phyloP scores from a whole-genome alignment of 2,797 vertebrate species.

The Hozukius guyotensis region DNA sequence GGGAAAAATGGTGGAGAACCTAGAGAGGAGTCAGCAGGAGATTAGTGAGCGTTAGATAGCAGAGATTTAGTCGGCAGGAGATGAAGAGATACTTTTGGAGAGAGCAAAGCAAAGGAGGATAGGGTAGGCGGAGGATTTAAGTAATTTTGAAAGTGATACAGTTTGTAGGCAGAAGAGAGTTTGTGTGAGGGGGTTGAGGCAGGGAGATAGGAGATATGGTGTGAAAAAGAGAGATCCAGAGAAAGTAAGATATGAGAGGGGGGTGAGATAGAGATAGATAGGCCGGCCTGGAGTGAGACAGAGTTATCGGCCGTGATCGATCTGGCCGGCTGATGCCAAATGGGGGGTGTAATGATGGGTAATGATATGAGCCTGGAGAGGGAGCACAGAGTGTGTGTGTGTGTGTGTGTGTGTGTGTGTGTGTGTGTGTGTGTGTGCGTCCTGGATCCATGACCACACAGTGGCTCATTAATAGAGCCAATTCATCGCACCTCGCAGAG shows the following conservation, averaged over 20 bases:
- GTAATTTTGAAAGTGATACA: constrained; percentile 74
- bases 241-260: constrained; percentile 66
- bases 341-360: constrained; percentile 85
- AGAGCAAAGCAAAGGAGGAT: constrained; percentile 57
- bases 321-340: constrained; percentile 82
- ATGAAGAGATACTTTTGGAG: constrained; percentile 61
- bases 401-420: constrained; percentile 27
- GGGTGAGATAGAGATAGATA: constrained; percentile 80
- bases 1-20: constrained; percentile 46
- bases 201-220: constrained; percentile 57
- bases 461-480: constrained; percentile 75
- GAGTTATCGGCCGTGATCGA: constrained; percentile 84
- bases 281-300: constrained; percentile 75
- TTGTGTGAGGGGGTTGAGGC: constrained; percentile 62
- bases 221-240: constrained; percentile 68
- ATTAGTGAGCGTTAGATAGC: constrained; percentile 56
- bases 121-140: constrained; percentile 70
- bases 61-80: constrained; percentile 58
- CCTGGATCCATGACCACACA: constrained; percentile 62
- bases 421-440: constrained; percentile 15
- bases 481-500: constrained; percentile 73
- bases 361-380: constrained; percentile 82
- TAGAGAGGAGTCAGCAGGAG: constrained; percentile 55
- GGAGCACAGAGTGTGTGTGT: constrained; percentile 54
- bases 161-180: constrained; percentile 72